phyloP scores from a whole-genome alignment of 2,888 invertebrate species.

The Limnephilus rhombicus region DNA sequence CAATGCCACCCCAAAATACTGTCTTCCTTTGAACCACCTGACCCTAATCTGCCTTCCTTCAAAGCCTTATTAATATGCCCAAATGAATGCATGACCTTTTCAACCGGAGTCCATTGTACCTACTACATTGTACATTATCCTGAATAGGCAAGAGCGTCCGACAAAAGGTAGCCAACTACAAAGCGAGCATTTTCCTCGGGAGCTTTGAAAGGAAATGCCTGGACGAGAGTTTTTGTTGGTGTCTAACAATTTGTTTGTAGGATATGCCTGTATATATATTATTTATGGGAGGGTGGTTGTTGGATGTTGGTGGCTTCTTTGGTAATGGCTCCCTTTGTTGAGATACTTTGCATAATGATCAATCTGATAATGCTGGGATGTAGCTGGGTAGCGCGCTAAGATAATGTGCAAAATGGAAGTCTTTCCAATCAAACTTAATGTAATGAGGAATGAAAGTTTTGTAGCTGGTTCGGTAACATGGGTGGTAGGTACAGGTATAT shows the following conservation, averaged over 20 bases:
- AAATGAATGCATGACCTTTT: constrained; percentile 65
- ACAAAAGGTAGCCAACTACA: constrained; percentile 58
- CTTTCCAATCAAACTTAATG: neutral
- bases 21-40: constrained; percentile 43
- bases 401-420: neutral
- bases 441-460: neutral
- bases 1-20: constrained; percentile 48
- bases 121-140: constrained; percentile 46
- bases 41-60: constrained; percentile 43
- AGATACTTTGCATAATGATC: constrained; percentile 46
- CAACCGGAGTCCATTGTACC: constrained; percentile 58
- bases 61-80: constrained; percentile 65
- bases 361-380: constrained; percentile 42
- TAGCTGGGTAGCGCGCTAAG: neutral
- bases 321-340: constrained; percentile 40
- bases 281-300: constrained; percentile 42
- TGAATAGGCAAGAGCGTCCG: constrained; percentile 53
- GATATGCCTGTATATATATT: constrained; percentile 2
- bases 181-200: constrained; percentile 48
- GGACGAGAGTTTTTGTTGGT: constrained; percentile 60
- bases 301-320: constrained; percentile 45
- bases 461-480: neutral
- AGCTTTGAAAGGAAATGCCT: constrained; percentile 56
- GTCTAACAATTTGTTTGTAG: constrained; percentile 61
- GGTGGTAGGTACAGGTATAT: too few relatives aligned